Evolutionary conservation across 2,888 invertebrate genomes (phyloP), one percentile per base, ranked within the genome.

Genomic region (Melinopterus prodromus): DNA sequence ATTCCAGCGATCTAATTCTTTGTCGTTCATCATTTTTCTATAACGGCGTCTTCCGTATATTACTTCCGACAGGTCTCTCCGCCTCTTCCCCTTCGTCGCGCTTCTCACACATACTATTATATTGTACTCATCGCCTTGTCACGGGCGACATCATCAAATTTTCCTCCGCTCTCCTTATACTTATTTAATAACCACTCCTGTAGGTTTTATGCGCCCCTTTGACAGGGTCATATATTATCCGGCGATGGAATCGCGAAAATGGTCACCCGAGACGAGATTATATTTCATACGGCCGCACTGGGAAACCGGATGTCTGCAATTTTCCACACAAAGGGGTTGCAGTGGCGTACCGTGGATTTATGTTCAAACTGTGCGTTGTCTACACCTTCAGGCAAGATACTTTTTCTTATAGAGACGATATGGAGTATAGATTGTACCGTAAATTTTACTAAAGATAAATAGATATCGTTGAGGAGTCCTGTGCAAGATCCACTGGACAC

Each of bases 41-140:
- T 53, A 53, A 53, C 53, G 5, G 53, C 7, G 7, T 6, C 53
- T 12, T 53, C 12, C 53, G 53, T 53, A 53, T 53, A 53, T 53
- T 53, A 53, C 53, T 53, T 53, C 53, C 53, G 53, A 53, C 53
- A 53, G 53, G 53, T 53, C 53, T 12, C 53, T 12, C 53, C 53
- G 53, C 53, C 53, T 53, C 53, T 53, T 12, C 53, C 5, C 53
- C 7, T 53, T 53, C 53, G 53, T 53, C 12, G 53, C 53, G 53
- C 53, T 53, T 53, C 53, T 53, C 53, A 53, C 53, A 53, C 53
- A 53, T 53, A 2, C 53, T 12, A 53, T 53, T 53, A 53, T 53
- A 53, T 53, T 53, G 53, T 53, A 53, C 53, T 53, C 53, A 53
- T 53, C 53, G 53, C 53, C 53, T 53, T 53, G 53, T 53, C 53